Evolutionary conservation across 1,140 invertebrate genomes (phyloP).

Genomic region (Colletes gigas): DNA sequence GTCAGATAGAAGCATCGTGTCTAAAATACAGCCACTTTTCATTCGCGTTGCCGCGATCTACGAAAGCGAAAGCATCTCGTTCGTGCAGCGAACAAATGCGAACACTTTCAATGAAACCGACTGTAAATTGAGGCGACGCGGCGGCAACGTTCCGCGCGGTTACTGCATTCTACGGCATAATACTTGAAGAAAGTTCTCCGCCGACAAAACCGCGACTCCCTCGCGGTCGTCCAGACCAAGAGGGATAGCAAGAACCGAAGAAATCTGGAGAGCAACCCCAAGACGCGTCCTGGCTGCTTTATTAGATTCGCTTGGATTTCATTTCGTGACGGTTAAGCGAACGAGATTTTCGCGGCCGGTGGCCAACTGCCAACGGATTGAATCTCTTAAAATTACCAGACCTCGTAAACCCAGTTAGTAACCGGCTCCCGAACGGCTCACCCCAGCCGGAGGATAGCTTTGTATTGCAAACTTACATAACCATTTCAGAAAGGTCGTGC

Average conservation of each 20-base stretch:
- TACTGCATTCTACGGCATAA: not conserved
- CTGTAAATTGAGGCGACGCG: not conserved
- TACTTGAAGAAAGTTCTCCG: not conserved
- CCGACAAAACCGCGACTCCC: not conserved
- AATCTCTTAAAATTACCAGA: conserved; percentile 34
- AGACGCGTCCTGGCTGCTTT: not conserved
- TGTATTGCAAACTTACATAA: not conserved
- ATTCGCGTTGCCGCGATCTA: no score
- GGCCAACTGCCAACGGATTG: conserved; percentile 28
- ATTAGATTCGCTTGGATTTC: conserved; percentile 34
- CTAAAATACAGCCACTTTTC: no score
- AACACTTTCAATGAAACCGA: not conserved
- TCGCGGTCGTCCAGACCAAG: not conserved
- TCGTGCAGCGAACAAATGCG: not conserved
- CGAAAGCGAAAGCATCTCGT: not conserved
- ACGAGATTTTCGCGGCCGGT: conserved; percentile 24
- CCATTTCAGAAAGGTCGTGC: not conserved
- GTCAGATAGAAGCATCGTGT: no score
- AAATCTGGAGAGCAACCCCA: not conserved
- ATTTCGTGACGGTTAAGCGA: conserved; percentile 28
- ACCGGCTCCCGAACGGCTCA: not conserved
- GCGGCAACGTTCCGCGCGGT: not conserved
- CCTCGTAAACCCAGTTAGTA: conserved; percentile 7
- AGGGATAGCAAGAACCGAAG: not conserved
- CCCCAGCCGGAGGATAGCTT: not conserved